Percentiles rank a stretch among this genome's conserved stretches.
These are phyloP conservation scores for Upupa epops DNA, from an alignment of 2,113 vertebrate genomes.

Conservation along the genomic window DNA sequence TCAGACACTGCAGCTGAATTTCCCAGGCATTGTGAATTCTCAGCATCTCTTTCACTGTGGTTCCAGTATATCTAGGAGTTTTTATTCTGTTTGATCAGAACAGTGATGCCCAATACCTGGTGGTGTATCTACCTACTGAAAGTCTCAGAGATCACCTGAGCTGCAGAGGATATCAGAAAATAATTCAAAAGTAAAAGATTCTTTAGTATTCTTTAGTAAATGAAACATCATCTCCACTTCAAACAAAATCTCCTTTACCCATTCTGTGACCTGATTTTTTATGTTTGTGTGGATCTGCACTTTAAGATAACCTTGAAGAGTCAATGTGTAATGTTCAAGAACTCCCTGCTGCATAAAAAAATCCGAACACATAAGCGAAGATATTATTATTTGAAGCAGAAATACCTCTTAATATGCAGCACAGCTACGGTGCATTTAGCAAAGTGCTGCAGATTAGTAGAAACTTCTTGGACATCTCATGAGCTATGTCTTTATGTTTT, in stretches of 20 bases:
- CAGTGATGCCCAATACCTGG: neutral
- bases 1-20: neutral
- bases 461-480: neutral
- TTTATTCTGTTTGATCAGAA: neutral
- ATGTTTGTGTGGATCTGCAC: neutral
- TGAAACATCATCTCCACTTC: neutral
- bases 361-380: neutral
- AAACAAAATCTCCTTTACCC: neutral
- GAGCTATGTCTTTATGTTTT: neutral
- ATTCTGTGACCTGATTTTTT: neutral
- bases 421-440: neutral
- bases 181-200: neutral
- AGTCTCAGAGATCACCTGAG: neutral
- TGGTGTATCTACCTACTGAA: neutral
- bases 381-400: neutral
- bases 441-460: neutral
- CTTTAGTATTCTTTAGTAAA: neutral
- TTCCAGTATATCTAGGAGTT: neutral
- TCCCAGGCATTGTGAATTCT: neutral
- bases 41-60: neutral
- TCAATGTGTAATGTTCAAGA: neutral
- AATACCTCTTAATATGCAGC: neutral
- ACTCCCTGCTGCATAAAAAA: neutral
- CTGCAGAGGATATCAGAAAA: neutral
- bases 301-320: neutral